Conservation (phyloP, 2,888 invertebrate species). For the Lordiphosa andalusiaca region DNA sequence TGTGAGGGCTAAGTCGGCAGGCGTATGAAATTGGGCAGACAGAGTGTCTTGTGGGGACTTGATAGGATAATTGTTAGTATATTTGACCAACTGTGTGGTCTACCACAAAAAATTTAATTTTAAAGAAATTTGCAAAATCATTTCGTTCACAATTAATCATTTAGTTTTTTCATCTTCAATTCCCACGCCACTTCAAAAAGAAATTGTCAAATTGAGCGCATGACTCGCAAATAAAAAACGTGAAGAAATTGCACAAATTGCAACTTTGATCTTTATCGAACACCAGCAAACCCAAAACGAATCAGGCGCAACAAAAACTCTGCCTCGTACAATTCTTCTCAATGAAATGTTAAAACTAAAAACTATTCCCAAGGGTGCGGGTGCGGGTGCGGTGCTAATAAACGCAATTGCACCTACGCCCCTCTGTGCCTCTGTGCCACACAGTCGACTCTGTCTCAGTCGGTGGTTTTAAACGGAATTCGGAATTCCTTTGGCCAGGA, state of each 20-base stretch:
- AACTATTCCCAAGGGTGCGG: conserved; percentile 46
- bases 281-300: conserved; percentile 37
- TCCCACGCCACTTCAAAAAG: conserved; percentile 56
- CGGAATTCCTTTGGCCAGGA: conserved; percentile 30
- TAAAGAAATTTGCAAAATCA: conserved; percentile 49
- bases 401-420: conserved; percentile 77
- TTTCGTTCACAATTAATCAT: conserved; percentile 3
- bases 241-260: conserved; percentile 8
- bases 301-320: conserved; percentile 52
- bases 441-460: conserved; percentile 44
- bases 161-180: conserved; percentile 26
- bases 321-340: conserved; percentile 49
- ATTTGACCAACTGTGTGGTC: conserved; percentile 54
- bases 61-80: conserved; percentile 41
- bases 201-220: conserved; percentile 35
- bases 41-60: conserved; percentile 16
- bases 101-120: conserved; percentile 16
- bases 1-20: conserved; percentile 61
- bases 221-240: background rate
- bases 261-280: conserved; percentile 9
- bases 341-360: conserved; percentile 42
- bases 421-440: conserved; percentile 47
- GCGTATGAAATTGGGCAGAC: conserved; percentile 49
- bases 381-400: conserved; percentile 74
- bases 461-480: conserved; percentile 73